Conservation (phyloP, 2,797 vertebrate genomes). For the Scolopax rusticola region DNA sequence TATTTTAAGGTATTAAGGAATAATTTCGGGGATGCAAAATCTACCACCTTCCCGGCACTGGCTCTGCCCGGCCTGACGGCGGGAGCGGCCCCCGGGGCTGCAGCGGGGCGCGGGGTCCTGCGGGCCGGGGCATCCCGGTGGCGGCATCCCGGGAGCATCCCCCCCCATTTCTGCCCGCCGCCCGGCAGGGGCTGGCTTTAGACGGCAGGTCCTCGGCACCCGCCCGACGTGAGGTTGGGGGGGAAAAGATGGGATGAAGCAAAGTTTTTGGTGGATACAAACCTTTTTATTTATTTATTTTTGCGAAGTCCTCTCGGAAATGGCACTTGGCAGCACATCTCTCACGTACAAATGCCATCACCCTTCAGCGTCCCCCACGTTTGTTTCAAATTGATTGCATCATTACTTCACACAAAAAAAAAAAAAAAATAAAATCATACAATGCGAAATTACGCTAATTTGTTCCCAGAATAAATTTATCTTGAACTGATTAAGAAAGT, state of each 20-base stretch:
- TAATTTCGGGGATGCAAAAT: conserved; percentile 14
- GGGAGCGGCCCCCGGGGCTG: neutral
- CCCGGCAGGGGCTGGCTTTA: neutral
- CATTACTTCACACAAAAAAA: neutral
- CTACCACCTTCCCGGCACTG: neutral
- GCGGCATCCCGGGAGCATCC: neutral
- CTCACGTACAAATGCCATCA: neutral
- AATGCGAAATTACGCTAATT: conserved; percentile 71
- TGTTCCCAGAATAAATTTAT: conserved; percentile 77
- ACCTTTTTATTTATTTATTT: neutral
- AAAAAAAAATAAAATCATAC: conserved; percentile 10
- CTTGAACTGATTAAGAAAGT: conserved; percentile 83
- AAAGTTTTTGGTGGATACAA: fast-evolving
- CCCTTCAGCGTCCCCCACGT: neutral
- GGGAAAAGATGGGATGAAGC: neutral
- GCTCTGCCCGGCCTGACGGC: neutral
- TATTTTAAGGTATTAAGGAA: conserved; percentile 66
- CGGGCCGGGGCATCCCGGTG: neutral
- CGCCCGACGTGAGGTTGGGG: neutral
- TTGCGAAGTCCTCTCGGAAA: neutral
- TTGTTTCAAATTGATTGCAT: conserved; percentile 57
- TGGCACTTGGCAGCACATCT: neutral
- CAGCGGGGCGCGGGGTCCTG: neutral
- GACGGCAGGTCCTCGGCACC: neutral
- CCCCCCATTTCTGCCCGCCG: neutral